A percentile compares a stretch with the other conserved stretches of the same genome.
These are phyloP conservation scores for Ametastegia equiseti DNA, from an alignment of 2,888 invertebrate genomes.

Conservation along the genomic window DNA sequence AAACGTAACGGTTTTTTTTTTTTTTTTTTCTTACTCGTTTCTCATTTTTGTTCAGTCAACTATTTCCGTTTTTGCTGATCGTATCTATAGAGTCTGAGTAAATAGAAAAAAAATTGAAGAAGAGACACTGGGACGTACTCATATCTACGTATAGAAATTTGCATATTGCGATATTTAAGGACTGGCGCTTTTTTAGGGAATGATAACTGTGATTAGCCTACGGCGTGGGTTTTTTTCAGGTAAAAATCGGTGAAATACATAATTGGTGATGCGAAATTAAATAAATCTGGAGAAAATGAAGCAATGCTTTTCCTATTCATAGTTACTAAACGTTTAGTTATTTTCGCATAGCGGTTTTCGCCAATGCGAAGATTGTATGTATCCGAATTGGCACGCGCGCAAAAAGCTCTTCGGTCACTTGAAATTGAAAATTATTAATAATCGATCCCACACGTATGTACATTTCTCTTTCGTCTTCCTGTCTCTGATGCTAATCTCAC, in stretches of 20 bases:
- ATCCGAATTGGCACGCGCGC: conserved; percentile 48
- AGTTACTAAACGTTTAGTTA: conserved; percentile 12
- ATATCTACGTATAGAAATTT: background rate
- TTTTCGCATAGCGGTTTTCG: conserved; percentile 1
- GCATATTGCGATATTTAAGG: background rate
- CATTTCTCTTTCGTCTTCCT: conserved; percentile 15
- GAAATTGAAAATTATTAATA: conserved; percentile 45
- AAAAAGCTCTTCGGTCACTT: conserved; percentile 45
- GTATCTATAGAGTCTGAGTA: background rate
- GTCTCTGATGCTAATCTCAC: background rate
- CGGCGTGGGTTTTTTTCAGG: no score
- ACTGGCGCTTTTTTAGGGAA: no score
- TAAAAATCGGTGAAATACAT: background rate
- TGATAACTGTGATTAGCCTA: no score
- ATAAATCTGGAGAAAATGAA: background rate
- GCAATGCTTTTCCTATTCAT: background rate
- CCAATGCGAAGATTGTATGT: conserved; percentile 24
- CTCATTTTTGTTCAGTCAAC: background rate
- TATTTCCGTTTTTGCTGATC: background rate
- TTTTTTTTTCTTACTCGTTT: background rate
- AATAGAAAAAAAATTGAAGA: background rate
- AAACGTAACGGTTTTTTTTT: background rate
- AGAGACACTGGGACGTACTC: no score
- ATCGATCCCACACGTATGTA: conserved; percentile 39
- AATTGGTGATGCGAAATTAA: background rate